A percentile compares a stretch with the other conserved stretches of the same genome.
phyloP scores from a whole-genome alignment of 1,140 invertebrate genomes.

The Theocolax elegans region DNA sequence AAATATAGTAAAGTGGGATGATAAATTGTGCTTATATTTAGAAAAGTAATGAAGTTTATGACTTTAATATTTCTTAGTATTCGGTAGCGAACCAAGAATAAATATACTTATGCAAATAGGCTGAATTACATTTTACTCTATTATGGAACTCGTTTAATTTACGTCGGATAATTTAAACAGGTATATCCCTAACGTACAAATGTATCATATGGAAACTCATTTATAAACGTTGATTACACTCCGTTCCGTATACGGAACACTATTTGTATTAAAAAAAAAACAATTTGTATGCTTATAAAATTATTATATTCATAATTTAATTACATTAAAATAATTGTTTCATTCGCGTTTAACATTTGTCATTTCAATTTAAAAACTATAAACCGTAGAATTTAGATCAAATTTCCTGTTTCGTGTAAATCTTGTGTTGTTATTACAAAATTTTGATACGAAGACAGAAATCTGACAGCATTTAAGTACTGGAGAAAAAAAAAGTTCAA shows the following conservation, averaged over 20 bases:
- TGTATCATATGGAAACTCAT: too few relatives aligned
- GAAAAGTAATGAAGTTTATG: not conserved
- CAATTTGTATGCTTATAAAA: not conserved
- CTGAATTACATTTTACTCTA: not conserved
- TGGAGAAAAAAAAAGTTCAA: constrained; percentile 10
- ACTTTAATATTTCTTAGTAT: not conserved
- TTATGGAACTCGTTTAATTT: not conserved
- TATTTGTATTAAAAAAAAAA: not conserved
- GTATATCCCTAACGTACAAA: not conserved
- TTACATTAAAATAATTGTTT: too few relatives aligned
- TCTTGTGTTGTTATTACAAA: constrained; percentile 7
- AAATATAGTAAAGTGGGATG: too few relatives aligned
- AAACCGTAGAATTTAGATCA: too few relatives aligned
- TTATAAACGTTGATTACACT: too few relatives aligned
- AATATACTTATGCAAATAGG: not conserved
- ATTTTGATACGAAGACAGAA: constrained; percentile 8
- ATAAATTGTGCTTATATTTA: too few relatives aligned
- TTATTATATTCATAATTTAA: too few relatives aligned
- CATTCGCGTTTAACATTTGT: too few relatives aligned
- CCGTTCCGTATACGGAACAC: not conserved
- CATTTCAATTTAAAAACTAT: too few relatives aligned
- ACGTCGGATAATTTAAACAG: not conserved
- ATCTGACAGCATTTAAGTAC: not conserved
- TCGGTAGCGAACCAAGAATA: not conserved
- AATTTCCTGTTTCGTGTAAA: too few relatives aligned